Evolutionary conservation across 2,888 invertebrate genomes (phyloP).

Genomic region (Coelinius sp.): DNA sequence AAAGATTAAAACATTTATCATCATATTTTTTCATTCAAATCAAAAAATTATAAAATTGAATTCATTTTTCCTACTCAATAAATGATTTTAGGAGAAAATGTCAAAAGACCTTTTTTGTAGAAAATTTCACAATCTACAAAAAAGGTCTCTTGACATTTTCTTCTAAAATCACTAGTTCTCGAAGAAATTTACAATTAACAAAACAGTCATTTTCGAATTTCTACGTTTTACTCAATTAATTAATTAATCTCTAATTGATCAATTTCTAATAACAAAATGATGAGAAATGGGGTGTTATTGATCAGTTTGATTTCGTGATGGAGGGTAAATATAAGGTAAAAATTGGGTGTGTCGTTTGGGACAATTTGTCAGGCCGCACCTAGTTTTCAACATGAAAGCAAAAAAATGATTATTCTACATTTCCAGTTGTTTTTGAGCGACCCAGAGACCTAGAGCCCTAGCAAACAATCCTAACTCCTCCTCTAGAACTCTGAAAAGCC

Average conservation of each 20-base stretch:
- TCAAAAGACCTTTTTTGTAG: not conserved
- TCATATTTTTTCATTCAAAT: not conserved
- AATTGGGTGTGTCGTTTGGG: conserved; percentile 10
- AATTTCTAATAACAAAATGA: not conserved
- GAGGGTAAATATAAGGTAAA: not conserved
- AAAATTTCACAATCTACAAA: not conserved
- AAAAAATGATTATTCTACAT: not conserved
- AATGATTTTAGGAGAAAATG: not conserved
- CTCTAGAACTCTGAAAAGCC: not conserved
- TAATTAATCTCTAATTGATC: not conserved
- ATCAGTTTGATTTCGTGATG: not conserved
- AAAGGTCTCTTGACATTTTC: not conserved
- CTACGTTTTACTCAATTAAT: not conserved
- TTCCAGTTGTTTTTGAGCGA: not conserved
- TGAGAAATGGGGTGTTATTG: conserved; percentile 1
- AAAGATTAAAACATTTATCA: conserved; percentile 46
- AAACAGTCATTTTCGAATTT: not conserved
- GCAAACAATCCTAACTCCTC: conserved; percentile 26
- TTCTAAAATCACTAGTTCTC: not conserved
- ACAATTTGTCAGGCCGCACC: conserved; percentile 2
- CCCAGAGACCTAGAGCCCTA: not conserved
- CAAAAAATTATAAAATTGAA: not conserved
- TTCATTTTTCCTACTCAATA: not conserved
- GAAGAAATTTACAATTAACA: too few relatives aligned
- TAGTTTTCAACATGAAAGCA: conserved; percentile 13